phyloP scores from a whole-genome alignment of 2,888 invertebrate genomes.

The Fragum whitleyi region DNA sequence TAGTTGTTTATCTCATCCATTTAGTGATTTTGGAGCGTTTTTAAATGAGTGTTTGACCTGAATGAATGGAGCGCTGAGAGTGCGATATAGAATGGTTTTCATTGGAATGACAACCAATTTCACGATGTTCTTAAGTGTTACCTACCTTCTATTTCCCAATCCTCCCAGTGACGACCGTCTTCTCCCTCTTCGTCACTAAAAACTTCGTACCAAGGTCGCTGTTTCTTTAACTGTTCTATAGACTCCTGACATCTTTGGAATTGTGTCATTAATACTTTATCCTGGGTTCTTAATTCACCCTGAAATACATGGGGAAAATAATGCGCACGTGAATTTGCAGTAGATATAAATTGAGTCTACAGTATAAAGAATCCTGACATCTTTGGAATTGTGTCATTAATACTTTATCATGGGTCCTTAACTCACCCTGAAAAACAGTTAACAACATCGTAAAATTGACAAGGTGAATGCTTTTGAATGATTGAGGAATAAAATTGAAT shows the following conservation, averaged over 20 bases:
- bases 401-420: conserved; percentile 72
- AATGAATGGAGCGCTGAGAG: too few species aligned
- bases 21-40: too few species aligned
- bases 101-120: too few species aligned
- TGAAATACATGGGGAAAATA: conserved; percentile 28
- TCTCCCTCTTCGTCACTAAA: conserved; percentile 58
- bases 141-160: conserved; percentile 74
- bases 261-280: conserved; percentile 72
- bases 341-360: too few species aligned
- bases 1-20: too few species aligned
- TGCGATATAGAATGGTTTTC: too few species aligned
- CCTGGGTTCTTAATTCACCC: conserved; percentile 69
- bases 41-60: too few species aligned
- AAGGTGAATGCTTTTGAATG: too few species aligned
- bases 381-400: conserved; percentile 70
- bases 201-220: conserved; percentile 63
- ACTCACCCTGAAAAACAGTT: conserved; percentile 56
- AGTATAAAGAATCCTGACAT: conserved; percentile 72
- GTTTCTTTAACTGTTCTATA: conserved; percentile 72
- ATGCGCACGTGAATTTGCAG: too few species aligned
- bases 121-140: too few species aligned
- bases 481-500: too few species aligned
- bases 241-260: conserved; percentile 71
- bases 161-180: conserved; percentile 65
- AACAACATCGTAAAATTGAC: too few species aligned